Percentiles rank a stretch among this genome's conserved stretches.
phyloP scores from a whole-genome alignment of 2,113 vertebrate genomes.

The Urocitellus parryii region DNA sequence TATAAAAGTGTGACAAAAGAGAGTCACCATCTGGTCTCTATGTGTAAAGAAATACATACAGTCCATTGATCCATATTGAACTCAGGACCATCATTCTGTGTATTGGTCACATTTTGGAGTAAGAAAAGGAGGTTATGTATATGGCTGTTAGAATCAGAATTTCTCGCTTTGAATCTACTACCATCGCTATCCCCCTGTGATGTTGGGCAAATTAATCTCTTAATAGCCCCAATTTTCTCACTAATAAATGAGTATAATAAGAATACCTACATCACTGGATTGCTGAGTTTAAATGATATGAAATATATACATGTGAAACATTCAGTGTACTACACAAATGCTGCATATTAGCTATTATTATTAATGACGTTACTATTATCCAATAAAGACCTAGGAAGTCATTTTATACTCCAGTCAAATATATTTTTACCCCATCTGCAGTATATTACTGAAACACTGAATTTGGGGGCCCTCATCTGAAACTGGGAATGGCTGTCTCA shows the following conservation, averaged over 20 bases:
- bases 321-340: neutral
- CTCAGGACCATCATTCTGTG: neutral
- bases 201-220: neutral
- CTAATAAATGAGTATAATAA: neutral
- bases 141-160: neutral
- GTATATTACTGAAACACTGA: neutral
- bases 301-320: neutral
- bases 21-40: neutral
- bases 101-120: neutral
- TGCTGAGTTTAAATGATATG: neutral
- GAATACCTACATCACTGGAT: neutral
- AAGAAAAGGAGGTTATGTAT: neutral
- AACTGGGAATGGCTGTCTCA: too few species aligned
- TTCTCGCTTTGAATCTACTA: neutral
- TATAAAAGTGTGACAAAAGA: neutral
- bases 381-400: slow-evolving; percentile 38
- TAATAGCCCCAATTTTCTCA: neutral
- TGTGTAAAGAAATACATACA: neutral
- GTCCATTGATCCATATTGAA: neutral
- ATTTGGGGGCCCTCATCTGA: too few species aligned
- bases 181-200: neutral
- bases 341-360: neutral
- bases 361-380: neutral
- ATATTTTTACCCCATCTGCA: neutral
- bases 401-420: neutral